Evolutionary conservation across 2,113 vertebrate species (phyloP).

Genomic region (Pollachius pollachius): DNA sequence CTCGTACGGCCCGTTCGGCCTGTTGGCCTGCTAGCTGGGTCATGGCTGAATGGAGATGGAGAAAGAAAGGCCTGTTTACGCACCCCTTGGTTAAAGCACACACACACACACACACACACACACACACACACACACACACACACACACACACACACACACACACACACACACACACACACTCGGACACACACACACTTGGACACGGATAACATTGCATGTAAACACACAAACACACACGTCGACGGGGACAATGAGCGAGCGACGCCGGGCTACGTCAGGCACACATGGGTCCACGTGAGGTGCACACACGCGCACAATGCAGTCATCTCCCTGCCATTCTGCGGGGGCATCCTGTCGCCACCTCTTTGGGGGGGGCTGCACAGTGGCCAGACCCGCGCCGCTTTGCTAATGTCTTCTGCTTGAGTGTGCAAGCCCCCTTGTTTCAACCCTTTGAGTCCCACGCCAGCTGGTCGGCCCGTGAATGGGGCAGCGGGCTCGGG

Average conservation of each 20-base stretch:
- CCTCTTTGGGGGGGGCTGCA: slow-evolving; percentile 33
- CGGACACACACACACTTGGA: neutral
- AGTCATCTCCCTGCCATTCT: slow-evolving; percentile 32
- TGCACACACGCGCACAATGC: slow-evolving; percentile 23
- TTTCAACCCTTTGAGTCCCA: slow-evolving; percentile 89
- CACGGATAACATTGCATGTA: neutral
- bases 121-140: slow-evolving; percentile 22
- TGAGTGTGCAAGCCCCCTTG: slow-evolving; percentile 81
- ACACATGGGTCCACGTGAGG: slow-evolving; percentile 6
- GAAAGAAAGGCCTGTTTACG: slow-evolving; percentile 73
- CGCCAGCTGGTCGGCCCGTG: slow-evolving; percentile 93
- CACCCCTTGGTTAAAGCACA: slow-evolving; percentile 55
- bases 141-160: slow-evolving; percentile 24
- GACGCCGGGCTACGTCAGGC: neutral
- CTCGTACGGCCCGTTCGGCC: slow-evolving; percentile 53
- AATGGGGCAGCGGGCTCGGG: slow-evolving; percentile 88
- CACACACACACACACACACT: slow-evolving; percentile 27
- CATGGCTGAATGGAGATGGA: slow-evolving; percentile 72
- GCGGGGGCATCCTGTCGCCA: slow-evolving; percentile 37
- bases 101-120: slow-evolving; percentile 18
- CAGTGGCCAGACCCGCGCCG: slow-evolving; percentile 63
- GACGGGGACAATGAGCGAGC: neutral
- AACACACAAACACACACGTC: slow-evolving; percentile 25
- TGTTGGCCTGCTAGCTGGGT: slow-evolving; percentile 61
- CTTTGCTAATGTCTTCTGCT: slow-evolving; percentile 80